Conservation (phyloP, 2,888 invertebrate species). For the Drosophila atripex region DNA sequence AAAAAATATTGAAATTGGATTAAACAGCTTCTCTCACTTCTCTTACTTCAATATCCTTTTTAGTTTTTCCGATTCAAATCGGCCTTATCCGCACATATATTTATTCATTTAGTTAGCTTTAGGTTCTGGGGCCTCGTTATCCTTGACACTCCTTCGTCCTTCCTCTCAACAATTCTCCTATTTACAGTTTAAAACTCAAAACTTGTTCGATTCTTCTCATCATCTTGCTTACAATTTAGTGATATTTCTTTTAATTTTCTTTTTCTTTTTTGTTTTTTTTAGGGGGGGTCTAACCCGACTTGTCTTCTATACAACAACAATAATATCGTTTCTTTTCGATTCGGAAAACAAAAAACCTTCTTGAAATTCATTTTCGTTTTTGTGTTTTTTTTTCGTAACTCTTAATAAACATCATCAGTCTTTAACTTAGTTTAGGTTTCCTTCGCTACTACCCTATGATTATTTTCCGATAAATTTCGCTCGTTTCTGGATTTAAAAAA, state of each 20-base stretch:
- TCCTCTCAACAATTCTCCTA: constrained; percentile 61
- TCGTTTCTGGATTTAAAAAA: neutral
- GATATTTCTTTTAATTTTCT: constrained; percentile 50
- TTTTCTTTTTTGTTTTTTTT: constrained; percentile 28
- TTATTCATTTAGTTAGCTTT: neutral
- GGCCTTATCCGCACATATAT: constrained; percentile 13
- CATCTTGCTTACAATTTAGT: constrained; percentile 66
- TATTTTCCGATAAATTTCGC: constrained; percentile 1
- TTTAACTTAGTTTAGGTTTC: constrained; percentile 77
- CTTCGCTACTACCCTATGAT: constrained; percentile 4
- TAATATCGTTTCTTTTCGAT: constrained; percentile 54
- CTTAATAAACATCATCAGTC: constrained; percentile 82
- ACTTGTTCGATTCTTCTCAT: constrained; percentile 14
- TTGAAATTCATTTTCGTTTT: constrained; percentile 21
- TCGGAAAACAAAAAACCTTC: constrained; percentile 51
- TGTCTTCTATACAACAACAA: constrained; percentile 36
- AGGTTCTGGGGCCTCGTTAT: constrained; percentile 5
- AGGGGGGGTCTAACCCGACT: constrained; percentile 1
- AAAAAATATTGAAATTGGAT: constrained; percentile 9
- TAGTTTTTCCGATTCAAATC: constrained; percentile 26
- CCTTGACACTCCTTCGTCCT: neutral
- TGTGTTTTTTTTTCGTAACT: constrained; percentile 54
- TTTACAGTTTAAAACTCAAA: constrained; percentile 47
- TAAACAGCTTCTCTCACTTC: constrained; percentile 6
- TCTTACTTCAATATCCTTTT: neutral